phyloP scores from a whole-genome alignment of 2,113 vertebrate genomes.

The cat (Felis catus) region F.catus_Fca126_mat1.0 CM031419.1:203920501-203921000 shows the following conservation, averaged over 20 bases:
- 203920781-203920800: neutral
- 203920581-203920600: neutral
- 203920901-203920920: constrained; percentile 57
- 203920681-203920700: neutral
- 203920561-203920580: neutral
- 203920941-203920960: constrained; percentile 81
- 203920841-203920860: neutral
- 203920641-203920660: neutral
- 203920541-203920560: neutral
- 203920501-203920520: neutral
- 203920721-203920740: neutral
- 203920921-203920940: constrained; percentile 69
- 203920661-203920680: neutral
- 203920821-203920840: neutral
- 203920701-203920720: neutral
- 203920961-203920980: constrained; percentile 72
- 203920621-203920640: neutral
- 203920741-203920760: neutral
- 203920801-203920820: neutral
- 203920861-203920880: neutral
- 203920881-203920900: constrained; percentile 36
- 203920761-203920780: neutral
- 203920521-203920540: neutral
- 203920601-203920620: neutral
- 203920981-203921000: constrained; percentile 70